Conservation (phyloP, 1,140 invertebrate species). For the Cecropterus lyciades region DNA sequence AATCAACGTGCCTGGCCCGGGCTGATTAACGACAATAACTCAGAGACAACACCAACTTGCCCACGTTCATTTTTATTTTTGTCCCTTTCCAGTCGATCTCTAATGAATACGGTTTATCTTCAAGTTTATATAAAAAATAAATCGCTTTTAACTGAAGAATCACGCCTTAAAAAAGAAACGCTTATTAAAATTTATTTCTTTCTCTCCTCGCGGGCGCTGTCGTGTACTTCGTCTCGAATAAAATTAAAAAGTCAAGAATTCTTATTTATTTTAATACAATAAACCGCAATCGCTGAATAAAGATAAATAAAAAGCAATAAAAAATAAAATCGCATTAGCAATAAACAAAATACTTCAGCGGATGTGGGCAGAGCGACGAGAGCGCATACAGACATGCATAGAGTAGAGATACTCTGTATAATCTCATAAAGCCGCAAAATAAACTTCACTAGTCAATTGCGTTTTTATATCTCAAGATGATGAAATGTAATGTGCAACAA, state of each 20-base stretch:
- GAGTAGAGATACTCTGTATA: conserved; percentile 49
- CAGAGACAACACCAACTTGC: conserved; percentile 74
- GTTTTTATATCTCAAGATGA: too few relatives aligned
- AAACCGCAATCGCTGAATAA: conserved; percentile 84
- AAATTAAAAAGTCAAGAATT: conserved; percentile 85
- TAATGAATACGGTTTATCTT: conserved; percentile 84
- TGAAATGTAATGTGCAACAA: too few relatives aligned
- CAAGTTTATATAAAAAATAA: conserved; percentile 84
- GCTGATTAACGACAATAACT: conserved; percentile 81
- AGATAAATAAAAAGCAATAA: conserved; percentile 84
- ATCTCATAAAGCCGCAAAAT: conserved; percentile 24
- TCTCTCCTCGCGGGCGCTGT: conserved; percentile 78
- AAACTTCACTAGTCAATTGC: too few relatives aligned
- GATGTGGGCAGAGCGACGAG: conserved; percentile 77
- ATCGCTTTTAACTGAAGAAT: conserved; percentile 84
- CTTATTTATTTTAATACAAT: conserved; percentile 85
- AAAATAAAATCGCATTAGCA: conserved; percentile 84
- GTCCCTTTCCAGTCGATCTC: conserved; percentile 81
- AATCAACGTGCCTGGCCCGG: conserved; percentile 63
- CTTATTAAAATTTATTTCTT: conserved; percentile 85
- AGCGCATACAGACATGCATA: conserved; percentile 61
- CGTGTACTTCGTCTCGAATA: conserved; percentile 80
- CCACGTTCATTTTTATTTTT: conserved; percentile 79
- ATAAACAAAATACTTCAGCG: conserved; percentile 84
- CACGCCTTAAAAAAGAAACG: conserved; percentile 84